Base-by-base conservation (phyloP, 2,888 invertebrate species). In the Strigamia crassipes region DNA sequence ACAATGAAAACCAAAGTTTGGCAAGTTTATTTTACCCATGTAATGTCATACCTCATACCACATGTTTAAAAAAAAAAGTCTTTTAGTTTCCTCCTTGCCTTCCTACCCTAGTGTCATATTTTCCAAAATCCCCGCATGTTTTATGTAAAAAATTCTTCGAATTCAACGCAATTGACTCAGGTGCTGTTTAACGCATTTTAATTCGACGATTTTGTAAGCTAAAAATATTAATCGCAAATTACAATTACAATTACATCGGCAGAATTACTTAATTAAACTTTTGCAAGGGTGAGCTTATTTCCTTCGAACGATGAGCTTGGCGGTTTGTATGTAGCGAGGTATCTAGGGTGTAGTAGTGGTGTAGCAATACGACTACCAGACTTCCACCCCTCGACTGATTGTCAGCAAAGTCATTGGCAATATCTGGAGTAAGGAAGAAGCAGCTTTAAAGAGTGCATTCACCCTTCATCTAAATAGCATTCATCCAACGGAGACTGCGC, bases 381-480 rank as follows among this genome's bases (percentile, higher is more conserved):
- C 66, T 23, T 66, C 23, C 66, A 66, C 1, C 66, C 66, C 15
- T 73, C 73, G 27, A 73, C n/a, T 73, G 73, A 73, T 73, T 73
- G 73, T 73, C 31, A 73, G 73, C 27, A 73, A 73, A 73, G 31
- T 73, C 73, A 31, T 73, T 31, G 61, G 73, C 73, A 31, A 31
- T 31, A 27, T 31, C 73, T 73, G 31, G 27, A 73, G 73, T 27
- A 13, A 73, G 73, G 31, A 73, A 73, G 31, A 27, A 73, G 27
- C 27, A 73, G 73, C 73, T 73, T 73, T 73, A 73, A 73, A 73
- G 66, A 66, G 66, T 66, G 66, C 66, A 23, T 66, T 66, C 66
- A 66, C 66, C 66, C 66, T 66, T 66, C 31, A 73, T 73, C 23
- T 31, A 73, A 73, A 73, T 27, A 73, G 73, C 73, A 12, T 15